A percentile compares a stretch with the other conserved stretches of the same genome.
phyloP scores from a whole-genome alignment of 1,140 invertebrate species.

The Drosophila sturtevanti region DNA sequence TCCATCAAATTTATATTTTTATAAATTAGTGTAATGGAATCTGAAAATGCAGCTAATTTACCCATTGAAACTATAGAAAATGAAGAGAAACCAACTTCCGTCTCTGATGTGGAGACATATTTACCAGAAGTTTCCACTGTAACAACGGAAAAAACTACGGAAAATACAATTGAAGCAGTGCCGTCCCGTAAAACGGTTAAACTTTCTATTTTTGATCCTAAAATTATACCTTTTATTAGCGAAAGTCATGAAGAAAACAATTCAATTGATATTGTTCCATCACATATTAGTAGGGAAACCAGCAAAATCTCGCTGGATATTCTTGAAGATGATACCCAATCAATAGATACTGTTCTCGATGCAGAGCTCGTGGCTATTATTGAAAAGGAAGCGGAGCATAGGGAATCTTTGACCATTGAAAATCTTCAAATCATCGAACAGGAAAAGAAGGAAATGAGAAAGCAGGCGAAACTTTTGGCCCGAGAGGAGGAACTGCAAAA shows the following conservation, averaged over 20 bases:
- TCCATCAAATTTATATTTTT: neutral
- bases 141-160: neutral
- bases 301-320: neutral
- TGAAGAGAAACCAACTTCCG: neutral
- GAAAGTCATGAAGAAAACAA: neutral
- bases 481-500: neutral
- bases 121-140: neutral
- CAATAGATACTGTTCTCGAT: neutral
- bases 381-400: neutral
- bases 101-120: neutral
- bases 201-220: neutral
- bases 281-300: neutral
- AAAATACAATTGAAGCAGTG: neutral
- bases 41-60: neutral
- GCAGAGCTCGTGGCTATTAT: neutral
- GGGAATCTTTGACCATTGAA: neutral
- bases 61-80: neutral
- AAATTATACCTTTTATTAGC: neutral
- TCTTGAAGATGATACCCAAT: neutral
- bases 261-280: no score
- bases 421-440: neutral
- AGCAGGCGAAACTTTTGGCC: neutral
- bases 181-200: neutral
- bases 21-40: neutral
- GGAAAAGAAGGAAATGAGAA: neutral